Base-by-base conservation (phyloP, 2,113 vertebrate genomes). In the Mandrillus leucophaeus region DNA sequence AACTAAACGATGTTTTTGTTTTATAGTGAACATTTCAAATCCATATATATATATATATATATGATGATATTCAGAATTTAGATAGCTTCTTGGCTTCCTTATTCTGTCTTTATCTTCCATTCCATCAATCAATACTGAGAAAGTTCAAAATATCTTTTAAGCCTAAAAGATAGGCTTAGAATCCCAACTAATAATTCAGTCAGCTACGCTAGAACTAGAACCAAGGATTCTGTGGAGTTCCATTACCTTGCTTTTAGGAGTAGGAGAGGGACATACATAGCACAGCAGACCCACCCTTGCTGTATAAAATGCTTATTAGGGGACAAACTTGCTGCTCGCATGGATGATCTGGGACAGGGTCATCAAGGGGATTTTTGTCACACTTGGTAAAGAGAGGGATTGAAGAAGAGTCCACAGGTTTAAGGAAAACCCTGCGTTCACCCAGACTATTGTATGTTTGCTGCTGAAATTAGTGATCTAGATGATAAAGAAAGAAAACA, bases 1-100 rank as follows among this genome's bases (percentile, higher is more conserved):
- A 18, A 81, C 81, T 83, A 93, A 68, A 93, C 13, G 73, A n/a
- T 64, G 30, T 94, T 98, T 96, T 94, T 81, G 64, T 90, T 96
- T 96, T 96, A 96, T 70, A 93, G 83, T 64, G 48, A 82, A 75
- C 61, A 86, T 86, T 94, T 57, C 82, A 86, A 88, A 93, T 50
- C 79, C 86, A 97, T 18, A 59, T 50, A 84, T 18, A 73, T 87
- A 96, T 59, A 59, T 59, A 25, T 52, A 52, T 18, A 52, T 1
- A 52, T 48, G 48, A 90, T 23, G 59, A 59, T 72, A 86, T 72
- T 92, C 66, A 61, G 66, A 86, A 85, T 96, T 91, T 93, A 76
- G 94, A 89, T n/a, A 94, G 73, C 70, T 80, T 45, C 32, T 87
- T 90, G 25, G 30, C 94, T 95, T 55, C 79, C 35, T n/a, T 18